These are phyloP conservation scores for Reticulitermes speratus DNA, from an alignment of 1,140 invertebrate genomes.

Conservation along the genomic window DNA sequence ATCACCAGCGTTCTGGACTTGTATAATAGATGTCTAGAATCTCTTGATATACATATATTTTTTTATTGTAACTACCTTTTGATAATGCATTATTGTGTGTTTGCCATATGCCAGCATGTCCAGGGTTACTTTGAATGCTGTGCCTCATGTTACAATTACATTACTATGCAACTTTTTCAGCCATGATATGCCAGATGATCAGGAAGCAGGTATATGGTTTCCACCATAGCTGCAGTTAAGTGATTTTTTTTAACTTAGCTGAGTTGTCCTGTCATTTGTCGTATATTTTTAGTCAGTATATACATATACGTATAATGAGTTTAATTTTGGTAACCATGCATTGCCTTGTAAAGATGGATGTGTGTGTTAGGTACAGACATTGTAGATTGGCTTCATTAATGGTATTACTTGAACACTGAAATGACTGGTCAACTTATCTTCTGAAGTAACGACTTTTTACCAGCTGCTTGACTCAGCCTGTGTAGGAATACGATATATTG, in stretches of 20 bases:
- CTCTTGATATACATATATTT: neutral
- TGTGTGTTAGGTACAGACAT: neutral
- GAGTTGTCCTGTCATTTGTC: neutral
- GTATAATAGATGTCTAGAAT: neutral
- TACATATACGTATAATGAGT: neutral
- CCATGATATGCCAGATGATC: too few relatives aligned
- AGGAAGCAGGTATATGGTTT: neutral
- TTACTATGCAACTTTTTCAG: too few relatives aligned
- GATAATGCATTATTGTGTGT: slow-evolving; percentile 2
- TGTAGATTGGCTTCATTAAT: slow-evolving; percentile 2
- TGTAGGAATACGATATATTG: neutral
- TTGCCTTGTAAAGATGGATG: neutral
- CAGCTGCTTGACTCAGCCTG: neutral
- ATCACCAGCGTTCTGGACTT: neutral
- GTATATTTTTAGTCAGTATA: neutral
- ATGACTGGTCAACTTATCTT: neutral
- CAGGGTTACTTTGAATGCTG: neutral
- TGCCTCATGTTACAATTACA: neutral
- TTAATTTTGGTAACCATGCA: slow-evolving; percentile 13
- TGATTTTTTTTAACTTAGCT: neutral
- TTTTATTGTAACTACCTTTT: slow-evolving; percentile 1
- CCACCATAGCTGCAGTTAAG: neutral
- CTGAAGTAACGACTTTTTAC: neutral
- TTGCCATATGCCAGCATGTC: neutral
- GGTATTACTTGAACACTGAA: neutral